Conservation (phyloP, 2,113 vertebrate species). For the Chaenogobius annularis region DNA sequence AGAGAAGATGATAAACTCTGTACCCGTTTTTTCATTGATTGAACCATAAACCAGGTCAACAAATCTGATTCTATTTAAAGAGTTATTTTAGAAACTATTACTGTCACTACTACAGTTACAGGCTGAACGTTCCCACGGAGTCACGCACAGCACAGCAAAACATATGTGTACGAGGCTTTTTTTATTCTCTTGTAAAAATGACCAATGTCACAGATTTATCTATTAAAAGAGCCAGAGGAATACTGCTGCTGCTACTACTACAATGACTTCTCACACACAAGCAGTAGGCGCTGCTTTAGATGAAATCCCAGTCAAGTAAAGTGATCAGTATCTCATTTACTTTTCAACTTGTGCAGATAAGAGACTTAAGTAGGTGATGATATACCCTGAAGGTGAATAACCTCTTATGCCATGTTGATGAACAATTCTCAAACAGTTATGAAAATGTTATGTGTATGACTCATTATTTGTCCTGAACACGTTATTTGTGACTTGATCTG, state of each 20-base stretch:
- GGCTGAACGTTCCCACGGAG: not conserved
- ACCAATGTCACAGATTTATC: too few relatives aligned
- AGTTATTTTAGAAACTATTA: not conserved
- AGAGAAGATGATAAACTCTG: too few relatives aligned
- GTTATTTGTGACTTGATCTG: not conserved
- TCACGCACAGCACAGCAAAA: not conserved
- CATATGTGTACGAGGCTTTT: too few relatives aligned
- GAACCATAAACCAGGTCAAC: too few relatives aligned
- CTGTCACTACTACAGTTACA: not conserved
- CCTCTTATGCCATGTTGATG: not conserved
- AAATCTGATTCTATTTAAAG: too few relatives aligned
- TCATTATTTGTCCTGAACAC: not conserved
- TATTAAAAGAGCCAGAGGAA: not conserved
- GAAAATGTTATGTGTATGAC: not conserved
- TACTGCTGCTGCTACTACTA: not conserved
- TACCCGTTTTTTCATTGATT: too few relatives aligned
- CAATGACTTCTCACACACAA: not conserved
- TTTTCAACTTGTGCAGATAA: not conserved
- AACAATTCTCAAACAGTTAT: not conserved
- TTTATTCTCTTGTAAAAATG: not conserved
- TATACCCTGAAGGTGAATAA: not conserved
- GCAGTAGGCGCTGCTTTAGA: not conserved
- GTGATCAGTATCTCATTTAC: not conserved
- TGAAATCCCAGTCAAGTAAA: not conserved
- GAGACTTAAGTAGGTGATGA: not conserved